Percentiles rank a stretch among this genome's conserved stretches.
These are phyloP conservation scores for Poeciliopsis paucimaculata DNA, from an alignment of 2,797 vertebrate genomes.

Conservation along the genomic window DNA sequence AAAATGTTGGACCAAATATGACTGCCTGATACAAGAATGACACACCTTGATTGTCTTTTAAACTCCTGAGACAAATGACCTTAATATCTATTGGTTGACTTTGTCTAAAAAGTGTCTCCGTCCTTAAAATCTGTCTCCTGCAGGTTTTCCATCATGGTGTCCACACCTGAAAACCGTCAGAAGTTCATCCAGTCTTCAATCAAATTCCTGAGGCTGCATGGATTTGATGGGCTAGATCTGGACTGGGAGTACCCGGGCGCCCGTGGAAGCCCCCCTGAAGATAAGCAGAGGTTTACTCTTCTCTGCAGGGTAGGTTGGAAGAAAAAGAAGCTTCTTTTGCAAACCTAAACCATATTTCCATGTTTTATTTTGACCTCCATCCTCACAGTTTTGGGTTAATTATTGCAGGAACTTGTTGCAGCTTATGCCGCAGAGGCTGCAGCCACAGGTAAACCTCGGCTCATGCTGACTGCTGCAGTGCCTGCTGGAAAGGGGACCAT, in stretches of 20 bases:
- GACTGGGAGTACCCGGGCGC: conserved; percentile 87
- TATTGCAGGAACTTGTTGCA: conserved; percentile 75
- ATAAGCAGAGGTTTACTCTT: conserved; percentile 81
- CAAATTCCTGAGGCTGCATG: conserved; percentile 80
- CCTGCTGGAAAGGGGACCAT: conserved; percentile 71
- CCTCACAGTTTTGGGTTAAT: neutral
- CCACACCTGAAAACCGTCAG: conserved; percentile 73
- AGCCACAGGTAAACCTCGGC: conserved; percentile 51
- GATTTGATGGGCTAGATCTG: conserved; percentile 87
- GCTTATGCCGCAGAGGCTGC: conserved; percentile 74
- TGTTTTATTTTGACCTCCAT: neutral
- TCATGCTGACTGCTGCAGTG: conserved; percentile 82
- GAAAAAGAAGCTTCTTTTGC: neutral
- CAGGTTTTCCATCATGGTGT: conserved; percentile 86
- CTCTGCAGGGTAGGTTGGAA: conserved; percentile 74
- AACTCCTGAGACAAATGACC: neutral
- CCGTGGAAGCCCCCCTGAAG: conserved; percentile 79
- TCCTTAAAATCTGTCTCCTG: neutral
- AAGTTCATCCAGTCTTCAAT: conserved; percentile 83
- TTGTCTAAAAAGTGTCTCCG: neutral
- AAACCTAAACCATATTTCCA: neutral
- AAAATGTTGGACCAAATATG: neutral
- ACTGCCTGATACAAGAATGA: neutral
- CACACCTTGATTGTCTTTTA: neutral
- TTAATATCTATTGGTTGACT: neutral